These are phyloP conservation scores for Monoplex corrugatus DNA, from an alignment of 2,888 invertebrate genomes.

Conservation along the genomic window DNA sequence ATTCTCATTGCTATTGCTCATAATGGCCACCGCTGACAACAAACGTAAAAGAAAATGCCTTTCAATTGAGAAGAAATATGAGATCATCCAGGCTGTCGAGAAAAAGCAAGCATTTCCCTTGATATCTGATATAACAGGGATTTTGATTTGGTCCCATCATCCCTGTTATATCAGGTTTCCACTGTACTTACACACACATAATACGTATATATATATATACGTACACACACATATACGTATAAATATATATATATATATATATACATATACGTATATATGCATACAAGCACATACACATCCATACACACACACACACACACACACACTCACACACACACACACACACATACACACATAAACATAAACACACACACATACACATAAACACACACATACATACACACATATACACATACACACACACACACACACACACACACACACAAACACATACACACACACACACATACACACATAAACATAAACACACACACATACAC, in stretches of 20 bases:
- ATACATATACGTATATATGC: not conserved
- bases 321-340: not conserved
- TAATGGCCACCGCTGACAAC: too few species aligned
- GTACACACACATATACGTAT: not conserved
- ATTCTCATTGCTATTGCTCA: too few species aligned
- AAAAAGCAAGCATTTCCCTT: too few species aligned
- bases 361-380: not conserved
- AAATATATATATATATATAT: not conserved
- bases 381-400: slow-evolving; percentile 13
- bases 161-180: too few species aligned
- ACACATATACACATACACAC: slow-evolving; percentile 20
- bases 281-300: not conserved
- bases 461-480: not conserved
- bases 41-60: too few species aligned
- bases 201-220: not conserved
- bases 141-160: too few species aligned
- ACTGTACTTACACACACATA: not conserved
- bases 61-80: too few species aligned
- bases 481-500: not conserved
- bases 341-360: not conserved
- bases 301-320: not conserved
- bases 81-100: too few species aligned
- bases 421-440: slow-evolving; percentile 19
- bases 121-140: too few species aligned
- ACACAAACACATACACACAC: not conserved